Conservation (phyloP, 2,113 vertebrate genomes). For the Pseudorhombus dupliciocellatus region DNA sequence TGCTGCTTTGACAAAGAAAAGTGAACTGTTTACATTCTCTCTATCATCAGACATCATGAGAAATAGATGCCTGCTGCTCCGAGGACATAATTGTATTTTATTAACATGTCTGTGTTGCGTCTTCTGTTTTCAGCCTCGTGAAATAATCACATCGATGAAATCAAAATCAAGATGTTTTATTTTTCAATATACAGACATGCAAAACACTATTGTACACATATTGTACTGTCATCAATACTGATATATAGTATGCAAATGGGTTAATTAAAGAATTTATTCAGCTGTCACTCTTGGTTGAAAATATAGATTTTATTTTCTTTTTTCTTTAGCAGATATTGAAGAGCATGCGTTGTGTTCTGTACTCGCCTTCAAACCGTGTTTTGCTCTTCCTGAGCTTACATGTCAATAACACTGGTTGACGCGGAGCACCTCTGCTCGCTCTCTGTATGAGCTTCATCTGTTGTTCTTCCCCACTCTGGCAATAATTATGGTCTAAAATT, state of each 20-base stretch:
- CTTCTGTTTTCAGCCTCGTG: background rate
- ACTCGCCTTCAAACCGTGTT: background rate
- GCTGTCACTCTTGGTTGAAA: background rate
- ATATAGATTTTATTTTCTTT: no score
- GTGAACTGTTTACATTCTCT: background rate
- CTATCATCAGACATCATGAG: background rate
- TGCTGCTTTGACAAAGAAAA: no score
- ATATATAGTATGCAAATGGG: background rate
- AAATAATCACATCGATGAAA: background rate
- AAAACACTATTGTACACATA: background rate
- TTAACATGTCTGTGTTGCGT: background rate
- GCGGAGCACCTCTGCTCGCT: background rate
- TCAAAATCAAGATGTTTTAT: conserved; percentile 23
- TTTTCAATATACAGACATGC: conserved; percentile 5
- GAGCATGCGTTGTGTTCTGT: background rate
- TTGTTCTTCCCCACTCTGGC: conserved; percentile 73
- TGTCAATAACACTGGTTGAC: background rate
- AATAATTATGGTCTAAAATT: conserved; percentile 80
- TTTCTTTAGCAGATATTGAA: conserved; percentile 16
- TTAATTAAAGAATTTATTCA: background rate
- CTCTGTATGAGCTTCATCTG: conserved; percentile 15
- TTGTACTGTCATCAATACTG: background rate
- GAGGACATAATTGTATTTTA: background rate
- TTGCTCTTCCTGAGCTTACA: background rate
- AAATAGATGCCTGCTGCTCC: background rate